Evolutionary conservation across 2,797 vertebrate genomes (phyloP).

Genomic region (Poeciliopsis paucimaculata): DNA sequence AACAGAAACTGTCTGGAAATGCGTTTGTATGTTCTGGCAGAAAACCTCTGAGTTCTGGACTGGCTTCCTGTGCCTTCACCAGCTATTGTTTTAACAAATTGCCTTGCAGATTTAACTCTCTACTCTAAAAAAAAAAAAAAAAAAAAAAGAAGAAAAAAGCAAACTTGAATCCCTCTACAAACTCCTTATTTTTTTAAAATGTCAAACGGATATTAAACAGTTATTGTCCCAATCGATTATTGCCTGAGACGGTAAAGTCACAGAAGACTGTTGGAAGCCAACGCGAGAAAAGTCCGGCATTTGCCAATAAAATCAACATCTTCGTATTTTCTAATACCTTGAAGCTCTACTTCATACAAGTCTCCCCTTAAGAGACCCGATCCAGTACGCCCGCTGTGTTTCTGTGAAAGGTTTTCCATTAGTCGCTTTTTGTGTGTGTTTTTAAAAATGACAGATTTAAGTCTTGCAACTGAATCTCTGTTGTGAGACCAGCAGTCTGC

Average conservation of each 20-base stretch:
- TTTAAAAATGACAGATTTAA: neutral
- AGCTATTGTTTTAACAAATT: slow-evolving; percentile 18
- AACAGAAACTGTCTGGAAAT: slow-evolving; percentile 14
- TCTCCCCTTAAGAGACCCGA: neutral
- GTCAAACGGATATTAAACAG: neutral
- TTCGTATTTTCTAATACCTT: neutral
- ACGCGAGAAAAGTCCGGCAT: neutral
- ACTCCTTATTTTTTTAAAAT: neutral
- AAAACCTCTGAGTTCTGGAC: neutral
- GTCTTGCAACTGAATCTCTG: neutral
- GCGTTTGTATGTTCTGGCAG: neutral
- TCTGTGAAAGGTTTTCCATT: neutral
- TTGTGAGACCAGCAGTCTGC: neutral
- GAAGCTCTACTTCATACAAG: neutral
- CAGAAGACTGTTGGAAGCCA: neutral
- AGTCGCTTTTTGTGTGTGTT: neutral
- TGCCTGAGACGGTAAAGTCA: neutral
- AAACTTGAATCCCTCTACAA: neutral
- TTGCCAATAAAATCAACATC: neutral
- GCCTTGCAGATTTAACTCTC: neutral
- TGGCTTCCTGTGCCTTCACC: neutral
- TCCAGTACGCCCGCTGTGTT: neutral
- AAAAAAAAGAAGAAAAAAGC: neutral
- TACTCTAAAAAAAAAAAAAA: neutral
- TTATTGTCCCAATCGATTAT: neutral